phyloP scores from a whole-genome alignment of 2,113 vertebrate species.

The Cochlearius cochlearius region DNA sequence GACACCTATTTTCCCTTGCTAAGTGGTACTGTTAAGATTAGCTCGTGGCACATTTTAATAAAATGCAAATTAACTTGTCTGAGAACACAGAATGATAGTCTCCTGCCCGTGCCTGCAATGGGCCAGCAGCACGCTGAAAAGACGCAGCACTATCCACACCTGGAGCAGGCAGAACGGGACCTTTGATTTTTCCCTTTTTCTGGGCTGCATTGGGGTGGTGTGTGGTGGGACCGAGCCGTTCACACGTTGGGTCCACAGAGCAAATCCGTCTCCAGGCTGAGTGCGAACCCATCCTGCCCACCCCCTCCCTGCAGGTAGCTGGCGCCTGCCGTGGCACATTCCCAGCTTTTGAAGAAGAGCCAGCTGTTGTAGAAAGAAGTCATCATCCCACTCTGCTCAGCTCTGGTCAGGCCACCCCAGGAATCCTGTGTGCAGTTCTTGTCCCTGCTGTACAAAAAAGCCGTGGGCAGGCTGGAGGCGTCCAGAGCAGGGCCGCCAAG shows the following conservation, averaged over 20 bases:
- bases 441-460: too few species aligned
- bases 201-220: too few species aligned
- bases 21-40: neutral
- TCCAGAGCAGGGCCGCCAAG: too few species aligned
- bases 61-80: neutral
- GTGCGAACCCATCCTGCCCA: neutral
- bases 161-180: neutral
- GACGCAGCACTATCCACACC: neutral
- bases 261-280: neutral
- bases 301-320: neutral
- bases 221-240: fast-evolving
- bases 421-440: too few species aligned
- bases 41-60: neutral
- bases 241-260: neutral
- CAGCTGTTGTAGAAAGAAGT: neutral
- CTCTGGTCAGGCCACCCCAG: too few species aligned
- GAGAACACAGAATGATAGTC: fast-evolving
- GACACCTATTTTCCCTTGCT: neutral
- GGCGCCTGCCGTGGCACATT: neutral
- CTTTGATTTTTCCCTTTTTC: too few species aligned
- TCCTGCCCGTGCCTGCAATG: neutral
- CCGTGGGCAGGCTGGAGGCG: too few species aligned
- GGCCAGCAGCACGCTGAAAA: too few species aligned
- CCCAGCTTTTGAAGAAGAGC: neutral
- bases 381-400: too few species aligned